Evolutionary conservation across 2,797 vertebrate genomes (phyloP).

Genomic region (Adrianichthys oophorus): DNA sequence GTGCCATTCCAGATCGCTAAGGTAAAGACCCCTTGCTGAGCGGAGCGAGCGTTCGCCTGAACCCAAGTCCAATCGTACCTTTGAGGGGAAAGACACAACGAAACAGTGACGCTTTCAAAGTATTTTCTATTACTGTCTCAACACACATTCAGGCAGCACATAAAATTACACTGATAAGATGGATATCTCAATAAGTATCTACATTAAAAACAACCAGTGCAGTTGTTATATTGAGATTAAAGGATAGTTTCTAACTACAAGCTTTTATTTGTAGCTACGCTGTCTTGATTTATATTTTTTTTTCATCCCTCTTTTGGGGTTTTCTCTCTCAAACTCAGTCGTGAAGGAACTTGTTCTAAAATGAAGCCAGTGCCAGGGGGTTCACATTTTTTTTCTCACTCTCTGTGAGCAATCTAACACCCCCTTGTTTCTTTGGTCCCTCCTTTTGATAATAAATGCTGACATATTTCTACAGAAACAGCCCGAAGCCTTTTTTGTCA

Average conservation of each 20-base stretch:
- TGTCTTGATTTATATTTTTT: slow-evolving; percentile 14
- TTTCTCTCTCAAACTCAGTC: slow-evolving; percentile 37
- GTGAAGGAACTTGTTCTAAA: slow-evolving; percentile 67
- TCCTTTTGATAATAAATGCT: slow-evolving; percentile 42
- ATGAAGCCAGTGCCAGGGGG: slow-evolving; percentile 39
- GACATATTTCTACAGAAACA: slow-evolving; percentile 21
- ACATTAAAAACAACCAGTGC: neutral
- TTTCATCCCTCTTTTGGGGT: slow-evolving; percentile 33
- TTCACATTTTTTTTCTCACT: slow-evolving; percentile 27
- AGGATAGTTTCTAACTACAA: slow-evolving; percentile 16
- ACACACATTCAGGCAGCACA: neutral
- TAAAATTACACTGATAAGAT: neutral
- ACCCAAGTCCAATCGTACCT: slow-evolving; percentile 86
- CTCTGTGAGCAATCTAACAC: slow-evolving; percentile 55
- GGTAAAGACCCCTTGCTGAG: slow-evolving; percentile 72
- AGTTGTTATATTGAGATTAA: slow-evolving; percentile 4
- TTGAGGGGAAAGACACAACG: too few species aligned
- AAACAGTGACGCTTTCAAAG: too few species aligned
- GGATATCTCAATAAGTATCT: slow-evolving; percentile 1
- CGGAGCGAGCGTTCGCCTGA: slow-evolving; percentile 73
- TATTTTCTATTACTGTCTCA: too few species aligned
- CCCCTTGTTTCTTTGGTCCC: slow-evolving; percentile 29
- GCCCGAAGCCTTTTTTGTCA: slow-evolving; percentile 4
- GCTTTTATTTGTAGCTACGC: slow-evolving; percentile 5
- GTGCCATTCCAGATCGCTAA: slow-evolving; percentile 88